phyloP scores from a whole-genome alignment of 2,113 vertebrate genomes.

The Microtus montanus region DNA sequence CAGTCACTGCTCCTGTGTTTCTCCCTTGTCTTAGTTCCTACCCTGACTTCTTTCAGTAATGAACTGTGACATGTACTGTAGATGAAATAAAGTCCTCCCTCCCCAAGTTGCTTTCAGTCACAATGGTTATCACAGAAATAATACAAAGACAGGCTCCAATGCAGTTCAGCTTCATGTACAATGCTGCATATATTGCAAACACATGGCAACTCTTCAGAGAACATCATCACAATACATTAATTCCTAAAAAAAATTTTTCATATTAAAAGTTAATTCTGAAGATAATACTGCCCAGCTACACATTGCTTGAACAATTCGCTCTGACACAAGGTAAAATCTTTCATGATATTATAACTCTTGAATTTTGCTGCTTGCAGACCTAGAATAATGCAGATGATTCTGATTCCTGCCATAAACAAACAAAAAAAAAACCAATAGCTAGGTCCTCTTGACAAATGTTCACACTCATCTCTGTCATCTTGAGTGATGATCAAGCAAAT shows the following conservation, averaged over 20 bases:
- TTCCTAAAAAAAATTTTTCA: accelerated
- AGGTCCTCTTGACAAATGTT: too few species aligned
- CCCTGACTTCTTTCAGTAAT: not conserved
- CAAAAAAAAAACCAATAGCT: accelerated
- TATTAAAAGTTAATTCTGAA: not conserved
- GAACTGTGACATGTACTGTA: not conserved
- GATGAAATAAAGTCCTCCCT: not conserved
- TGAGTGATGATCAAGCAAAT: not conserved
- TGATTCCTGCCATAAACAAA: not conserved
- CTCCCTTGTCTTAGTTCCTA: not conserved
- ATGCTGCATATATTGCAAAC: not conserved
- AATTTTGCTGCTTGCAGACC: not conserved
- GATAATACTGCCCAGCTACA: not conserved
- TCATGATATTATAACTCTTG: not conserved
- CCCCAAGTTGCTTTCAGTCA: not conserved
- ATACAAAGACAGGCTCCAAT: not conserved
- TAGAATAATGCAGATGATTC: not conserved
- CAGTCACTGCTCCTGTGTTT: not conserved
- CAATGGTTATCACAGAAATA: not conserved
- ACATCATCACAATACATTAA: not conserved
- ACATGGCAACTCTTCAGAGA: not conserved
- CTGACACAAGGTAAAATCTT: not conserved
- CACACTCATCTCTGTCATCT: not conserved
- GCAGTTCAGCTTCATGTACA: not conserved
- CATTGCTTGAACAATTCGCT: not conserved